Base-by-base conservation (phyloP, 2,888 invertebrate species). In the Melanostoma scalare region DNA sequence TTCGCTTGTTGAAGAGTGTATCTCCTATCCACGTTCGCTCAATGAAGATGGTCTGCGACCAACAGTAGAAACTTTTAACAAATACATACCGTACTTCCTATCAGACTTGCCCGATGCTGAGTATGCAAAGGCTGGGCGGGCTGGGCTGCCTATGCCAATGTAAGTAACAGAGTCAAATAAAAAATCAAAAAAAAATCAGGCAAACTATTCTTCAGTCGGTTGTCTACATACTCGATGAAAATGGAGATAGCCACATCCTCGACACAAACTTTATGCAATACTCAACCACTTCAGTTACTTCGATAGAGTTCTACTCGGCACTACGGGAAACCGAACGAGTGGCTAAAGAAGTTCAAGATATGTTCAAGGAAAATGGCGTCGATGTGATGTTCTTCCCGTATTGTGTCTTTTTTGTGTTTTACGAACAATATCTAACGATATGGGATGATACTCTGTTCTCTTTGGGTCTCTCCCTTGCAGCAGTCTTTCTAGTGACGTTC, bases 381-480 rank as follows among this genome's bases (percentile, higher is more conserved):
- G 87, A 89, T 44, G 87, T 88, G 2, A 94, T 95, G 89, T 95
- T 99, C 0, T 98, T 97, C 89, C 96, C 98, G 0, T 98, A 98
- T 91, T 96, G 97, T 85, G 93, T 98, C 0, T 98, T 97, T 91
- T 99, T 98, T 89, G 97, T 99, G 0, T 99, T 93, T 91, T 99
- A 96, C 89, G 99, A 99, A 89, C 99, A 99, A 90, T 99, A 99
- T 91, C 92, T 98, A 80, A 95, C 95, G 0, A 96, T 98, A 88
- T 96, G 97, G 95, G 74, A 88, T 0, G 96, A 99, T 88, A 96
- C 98, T 0, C 89, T 97, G 40, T 93, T 94, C 88, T 97, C 97
- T 85, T 92, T 99, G 89, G 94, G 95, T 6, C 94, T 98, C 67
- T 98, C 98, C 10, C 91, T 98, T 85, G 90, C 94, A 0, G 97